phyloP scores from a whole-genome alignment of 2,113 vertebrate species.

The Thermophis baileyi region DNA sequence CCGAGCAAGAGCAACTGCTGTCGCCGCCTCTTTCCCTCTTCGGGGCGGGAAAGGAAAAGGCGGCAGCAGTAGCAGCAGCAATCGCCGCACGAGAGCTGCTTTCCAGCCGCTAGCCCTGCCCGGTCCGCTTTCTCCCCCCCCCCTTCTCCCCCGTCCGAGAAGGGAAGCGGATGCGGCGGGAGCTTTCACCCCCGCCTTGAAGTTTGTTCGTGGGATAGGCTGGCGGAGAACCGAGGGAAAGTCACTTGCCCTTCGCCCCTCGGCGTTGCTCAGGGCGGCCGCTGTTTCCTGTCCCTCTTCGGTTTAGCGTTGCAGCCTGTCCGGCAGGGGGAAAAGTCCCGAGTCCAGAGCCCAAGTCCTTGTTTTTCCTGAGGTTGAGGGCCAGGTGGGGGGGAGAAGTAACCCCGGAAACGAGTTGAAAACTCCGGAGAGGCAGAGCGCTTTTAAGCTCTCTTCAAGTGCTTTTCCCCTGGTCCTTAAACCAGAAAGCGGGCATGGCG shows the following conservation, averaged over 20 bases:
- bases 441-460: background rate
- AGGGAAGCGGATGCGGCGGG: background rate
- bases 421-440: background rate
- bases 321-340: background rate
- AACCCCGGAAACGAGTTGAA: background rate
- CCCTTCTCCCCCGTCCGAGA: background rate
- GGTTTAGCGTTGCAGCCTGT: background rate
- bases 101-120: background rate
- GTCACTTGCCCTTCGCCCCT: background rate
- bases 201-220: conserved; percentile 42
- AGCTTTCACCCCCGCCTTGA: conserved; percentile 3
- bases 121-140: background rate
- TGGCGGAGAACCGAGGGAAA: background rate
- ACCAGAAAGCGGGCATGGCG: background rate
- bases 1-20: background rate
- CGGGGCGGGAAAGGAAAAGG: background rate
- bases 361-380: background rate
- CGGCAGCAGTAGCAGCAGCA: background rate
- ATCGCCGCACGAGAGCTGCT: background rate
- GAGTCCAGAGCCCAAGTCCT: background rate
- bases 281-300: background rate
- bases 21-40: background rate
- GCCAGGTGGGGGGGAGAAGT: too few species aligned
- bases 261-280: background rate
- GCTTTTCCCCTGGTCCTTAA: background rate